Base-by-base conservation (phyloP, 2,113 vertebrate species). In the Eptesicus fuscus region DNA sequence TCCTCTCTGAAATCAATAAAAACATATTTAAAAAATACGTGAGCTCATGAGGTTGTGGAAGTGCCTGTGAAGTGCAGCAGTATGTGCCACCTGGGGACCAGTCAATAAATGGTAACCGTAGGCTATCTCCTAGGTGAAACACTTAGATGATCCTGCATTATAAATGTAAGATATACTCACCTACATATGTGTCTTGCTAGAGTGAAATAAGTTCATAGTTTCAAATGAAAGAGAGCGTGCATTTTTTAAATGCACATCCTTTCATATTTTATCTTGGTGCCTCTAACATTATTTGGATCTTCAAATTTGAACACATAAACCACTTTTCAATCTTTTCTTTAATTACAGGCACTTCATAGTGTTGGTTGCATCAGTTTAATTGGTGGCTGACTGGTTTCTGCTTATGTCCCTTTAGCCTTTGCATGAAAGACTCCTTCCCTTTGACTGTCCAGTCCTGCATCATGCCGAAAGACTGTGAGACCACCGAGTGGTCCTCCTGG, bases 401-500 rank as follows among this genome's bases (percentile, higher is more conserved):
- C 16, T 86, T 53, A 67, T 92, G 4, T 92, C 91, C 0, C 0
- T 71, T 0, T 98, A 99, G 99, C 97, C 98, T 99, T 32, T 99
- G 99, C 51, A 93, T 91, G 71, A 99, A 98, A 95, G 99, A 99
- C 84, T 96, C 96, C 28, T 74, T 98, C 32, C 98, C 99, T 0
- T 89, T 99, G 95, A 99, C 98, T 84, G 99, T 98, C 96, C 99
- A 98, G 97, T 97, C 99, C 5, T 99, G 99, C 10, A 90, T 99
- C 92, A 97, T 99, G 87, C 98, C 99, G 37, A 98, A 98, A 97
- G 99, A 99, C 98, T 99, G 99, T 4, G 97, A 98, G 93, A 98
- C 97, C 0, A 99, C 99, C 0, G 98, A 99, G 37, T 99, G 99
- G 99, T 99, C 99, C 0, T 88, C 96, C 0, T 99, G 99, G 99